Percentiles rank a stretch among this genome's conserved stretches.
These are phyloP conservation scores for Azemiops feae DNA, from an alignment of 2,113 vertebrate genomes.

Conservation along the genomic window DNA sequence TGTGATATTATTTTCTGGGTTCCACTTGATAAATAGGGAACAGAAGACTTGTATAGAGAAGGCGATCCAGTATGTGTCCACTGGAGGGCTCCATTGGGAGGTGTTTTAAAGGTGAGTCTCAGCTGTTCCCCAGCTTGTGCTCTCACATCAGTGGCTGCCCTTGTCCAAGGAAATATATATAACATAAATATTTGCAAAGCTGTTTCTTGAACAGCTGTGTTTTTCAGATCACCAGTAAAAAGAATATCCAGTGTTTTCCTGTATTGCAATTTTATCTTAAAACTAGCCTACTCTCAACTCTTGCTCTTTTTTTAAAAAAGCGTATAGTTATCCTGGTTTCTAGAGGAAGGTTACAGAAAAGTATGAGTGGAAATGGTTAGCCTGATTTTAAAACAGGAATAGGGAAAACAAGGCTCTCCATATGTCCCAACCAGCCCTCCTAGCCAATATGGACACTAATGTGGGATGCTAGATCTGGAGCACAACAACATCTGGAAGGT, in stretches of 20 bases:
- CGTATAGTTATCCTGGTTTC: background rate
- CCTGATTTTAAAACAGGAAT: background rate
- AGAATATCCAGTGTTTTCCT: background rate
- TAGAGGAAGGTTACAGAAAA: background rate
- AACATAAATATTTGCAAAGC: background rate
- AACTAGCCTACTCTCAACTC: background rate
- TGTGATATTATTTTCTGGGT: background rate
- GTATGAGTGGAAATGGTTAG: background rate
- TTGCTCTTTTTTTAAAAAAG: background rate
- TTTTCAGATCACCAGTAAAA: background rate
- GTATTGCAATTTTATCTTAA: background rate
- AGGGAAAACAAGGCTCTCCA: background rate
- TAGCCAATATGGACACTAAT: background rate
- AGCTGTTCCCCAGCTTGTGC: background rate
- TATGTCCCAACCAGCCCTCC: background rate
- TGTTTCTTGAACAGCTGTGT: background rate
- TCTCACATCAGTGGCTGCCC: background rate
- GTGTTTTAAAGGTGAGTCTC: background rate
- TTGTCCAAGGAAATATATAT: background rate
- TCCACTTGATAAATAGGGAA: background rate
- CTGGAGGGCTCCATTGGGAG: background rate
- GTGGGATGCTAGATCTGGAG: background rate
- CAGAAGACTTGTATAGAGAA: background rate
- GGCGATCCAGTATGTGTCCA: background rate
- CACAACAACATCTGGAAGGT: background rate